Conservation (phyloP, 2,888 invertebrate genomes). For the Ennomos fuscantarius region DNA sequence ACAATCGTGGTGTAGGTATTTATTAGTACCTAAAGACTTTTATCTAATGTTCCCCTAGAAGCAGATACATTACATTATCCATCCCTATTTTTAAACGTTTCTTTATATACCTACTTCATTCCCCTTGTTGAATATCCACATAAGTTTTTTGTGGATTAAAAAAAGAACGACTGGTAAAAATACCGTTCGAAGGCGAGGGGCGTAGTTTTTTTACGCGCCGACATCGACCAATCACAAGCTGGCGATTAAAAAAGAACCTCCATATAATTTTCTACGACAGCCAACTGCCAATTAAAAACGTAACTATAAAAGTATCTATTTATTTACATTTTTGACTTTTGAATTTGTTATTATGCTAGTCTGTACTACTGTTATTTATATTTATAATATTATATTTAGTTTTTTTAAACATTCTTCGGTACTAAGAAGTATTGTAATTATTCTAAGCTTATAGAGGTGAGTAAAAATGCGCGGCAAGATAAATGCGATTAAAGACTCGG, state of each 20-base stretch:
- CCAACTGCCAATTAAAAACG: slow-evolving; percentile 52
- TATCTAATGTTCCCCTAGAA: too few species aligned
- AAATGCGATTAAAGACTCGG: slow-evolving; percentile 12
- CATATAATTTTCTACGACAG: slow-evolving; percentile 49
- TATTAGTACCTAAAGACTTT: too few species aligned
- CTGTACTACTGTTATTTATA: too few species aligned
- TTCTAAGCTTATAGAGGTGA: too few species aligned
- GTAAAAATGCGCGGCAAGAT: slow-evolving; percentile 5
- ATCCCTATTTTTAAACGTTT: too few species aligned
- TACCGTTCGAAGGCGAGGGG: slow-evolving; percentile 60
- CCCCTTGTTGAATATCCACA: slow-evolving; percentile 17
- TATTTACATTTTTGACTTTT: neutral
- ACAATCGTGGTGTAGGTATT: too few species aligned
- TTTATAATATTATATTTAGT: too few species aligned
- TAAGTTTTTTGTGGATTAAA: slow-evolving; percentile 47
- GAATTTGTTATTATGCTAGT: too few species aligned
- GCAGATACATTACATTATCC: too few species aligned
- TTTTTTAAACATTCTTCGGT: too few species aligned
- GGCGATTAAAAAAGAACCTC: slow-evolving; percentile 68
- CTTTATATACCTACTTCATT: neutral
- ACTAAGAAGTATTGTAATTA: too few species aligned
- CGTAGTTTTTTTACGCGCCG: slow-evolving; percentile 69
- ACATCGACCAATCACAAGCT: slow-evolving; percentile 64
- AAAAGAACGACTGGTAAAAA: slow-evolving; percentile 54
- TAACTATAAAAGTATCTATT: slow-evolving; percentile 37